Base-by-base conservation (phyloP, 1,140 invertebrate genomes). In the Ruditapes philippinarum region DNA sequence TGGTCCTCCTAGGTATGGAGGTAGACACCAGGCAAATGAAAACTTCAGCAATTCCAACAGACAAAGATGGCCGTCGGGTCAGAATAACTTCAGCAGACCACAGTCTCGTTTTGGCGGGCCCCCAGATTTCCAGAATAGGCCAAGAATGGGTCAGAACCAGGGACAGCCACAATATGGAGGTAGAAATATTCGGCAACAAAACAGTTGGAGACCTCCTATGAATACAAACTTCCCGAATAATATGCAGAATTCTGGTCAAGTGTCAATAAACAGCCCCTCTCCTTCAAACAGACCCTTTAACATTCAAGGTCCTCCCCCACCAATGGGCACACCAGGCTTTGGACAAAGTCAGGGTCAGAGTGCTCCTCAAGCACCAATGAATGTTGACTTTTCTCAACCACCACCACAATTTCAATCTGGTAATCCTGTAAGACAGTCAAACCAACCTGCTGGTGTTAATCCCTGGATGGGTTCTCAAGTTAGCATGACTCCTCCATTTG, bases 81-180 rank as follows among this genome's bases (percentile, higher is more conserved):
- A 33, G 1, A 22, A 40, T 79, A 51, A 22, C 31, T 81, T 38
- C 38, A 81, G 65, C 79, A 60, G 79, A 57, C 79, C 51, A n/a
- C 79, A 38, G 31, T 62, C 36, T 14, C 51, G 33, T 36, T 81
- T 81, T 81, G 79, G 79, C 54, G 79, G 79, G 7, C 79, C 79
- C 1, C 79, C 79, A 40, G 25, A 60, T 7, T 81, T 81, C 38
- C 79, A 81, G 76, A 65, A 65, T 65, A 3, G 60, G n/a, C 65
- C 65, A 38, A 70, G 65, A 38, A 70, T 38, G 65, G 33, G 33
- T 19, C 65, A 70, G 19, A 22, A 36, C 22, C 65, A 70, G 38
- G 57, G 57, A 28, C 57, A 28, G 7, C 57, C 25, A 28, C 57
- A 19, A 28, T 28, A 28, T 25, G 25, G 19, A n/a, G 25, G 57